A percentile compares a stretch with the other conserved stretches of the same genome.
Conservation (phyloP, 2,888 invertebrate genomes). For the Agrilus biguttatus region DNA sequence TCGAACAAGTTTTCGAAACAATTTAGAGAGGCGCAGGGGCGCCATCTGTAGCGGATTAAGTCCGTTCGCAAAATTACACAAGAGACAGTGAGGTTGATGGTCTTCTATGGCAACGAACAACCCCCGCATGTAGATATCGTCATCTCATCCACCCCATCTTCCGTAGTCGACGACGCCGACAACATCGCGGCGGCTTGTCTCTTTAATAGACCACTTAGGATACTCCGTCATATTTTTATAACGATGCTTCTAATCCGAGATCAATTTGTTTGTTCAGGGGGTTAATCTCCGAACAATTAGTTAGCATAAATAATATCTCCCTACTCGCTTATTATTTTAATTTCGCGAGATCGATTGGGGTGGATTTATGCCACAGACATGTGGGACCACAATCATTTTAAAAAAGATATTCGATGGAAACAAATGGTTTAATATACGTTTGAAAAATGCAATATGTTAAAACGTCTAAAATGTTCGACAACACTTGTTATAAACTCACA, state of each 20-base stretch:
- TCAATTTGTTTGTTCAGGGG: constrained; percentile 28
- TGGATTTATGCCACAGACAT: no score
- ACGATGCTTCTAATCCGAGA: constrained; percentile 25
- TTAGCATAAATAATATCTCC: constrained; percentile 14
- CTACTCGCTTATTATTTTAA: no score
- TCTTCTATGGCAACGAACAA: no score
- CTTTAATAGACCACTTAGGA: constrained; percentile 14
- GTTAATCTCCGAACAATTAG: constrained; percentile 30
- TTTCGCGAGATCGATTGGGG: no score
- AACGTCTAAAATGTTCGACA: no score
- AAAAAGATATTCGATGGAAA: no score
- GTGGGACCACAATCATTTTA: no score
- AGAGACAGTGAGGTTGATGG: neutral
- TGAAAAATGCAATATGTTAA: no score
- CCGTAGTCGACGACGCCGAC: constrained; percentile 1
- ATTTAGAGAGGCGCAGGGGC: constrained; percentile 28
- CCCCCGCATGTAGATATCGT: constrained; percentile 8
- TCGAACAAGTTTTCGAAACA: constrained; percentile 34
- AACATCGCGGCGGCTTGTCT: constrained; percentile 10
- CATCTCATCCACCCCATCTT: constrained; percentile 12
- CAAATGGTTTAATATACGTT: no score
- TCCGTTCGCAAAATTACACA: constrained; percentile 20
- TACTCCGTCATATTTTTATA: constrained; percentile 27
- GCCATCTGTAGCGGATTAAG: constrained; percentile 34
- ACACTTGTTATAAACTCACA: no score